Evolutionary conservation across 2,797 vertebrate genomes (phyloP), one percentile per base, ranked within the genome.

Genomic region (Catamblyrhynchus diadema): DNA sequence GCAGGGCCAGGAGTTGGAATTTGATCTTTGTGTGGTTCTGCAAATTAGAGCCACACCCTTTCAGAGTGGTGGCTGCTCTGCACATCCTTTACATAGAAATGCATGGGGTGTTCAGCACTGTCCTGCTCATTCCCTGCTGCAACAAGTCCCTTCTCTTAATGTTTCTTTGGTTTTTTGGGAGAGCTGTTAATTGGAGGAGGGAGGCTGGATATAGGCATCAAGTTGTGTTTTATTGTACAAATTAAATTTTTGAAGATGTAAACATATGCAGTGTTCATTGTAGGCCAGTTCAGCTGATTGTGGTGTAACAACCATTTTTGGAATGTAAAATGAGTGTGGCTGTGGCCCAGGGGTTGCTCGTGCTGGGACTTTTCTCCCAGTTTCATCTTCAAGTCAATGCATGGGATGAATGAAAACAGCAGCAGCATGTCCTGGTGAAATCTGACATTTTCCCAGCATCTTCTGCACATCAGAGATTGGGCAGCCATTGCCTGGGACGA

Each of bases 31-130:
- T 60, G 53, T 75, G 44, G 12, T 75, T 81, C 60, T 57, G 19
- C 10, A 19, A 51, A 42, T 66, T 17, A 72, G 16, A 90, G 7
- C 33, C 10, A 6, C 1, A 8, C n/a, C 72, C 50, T 88, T 88
- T 35, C 10, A 27, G 45, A 5, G 27, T 62, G 44, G n/a, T 3
- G 4, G 24, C 60, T 82, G 81, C 59, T 80, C 21, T 84, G 33
- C 32, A 13, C 37, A 56, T 59, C 51, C 15, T 80, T 78, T 37
- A 79, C 42, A 12, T 1, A 60, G 81, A 72, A 74, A 30, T 37
- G 5, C 1, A 0, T 7, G 45, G 41, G 42, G 3, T 17, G 3
- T 72, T 84, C 32, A 65, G 54, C 35, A 2, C 8, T 51, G 5
- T 35, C 28, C 78, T 78, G 12, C 33, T 71, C n/a, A 2, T 71